These are phyloP conservation scores for Nestor notabilis DNA, from an alignment of 2,113 vertebrate genomes.

Conservation along the genomic window DNA sequence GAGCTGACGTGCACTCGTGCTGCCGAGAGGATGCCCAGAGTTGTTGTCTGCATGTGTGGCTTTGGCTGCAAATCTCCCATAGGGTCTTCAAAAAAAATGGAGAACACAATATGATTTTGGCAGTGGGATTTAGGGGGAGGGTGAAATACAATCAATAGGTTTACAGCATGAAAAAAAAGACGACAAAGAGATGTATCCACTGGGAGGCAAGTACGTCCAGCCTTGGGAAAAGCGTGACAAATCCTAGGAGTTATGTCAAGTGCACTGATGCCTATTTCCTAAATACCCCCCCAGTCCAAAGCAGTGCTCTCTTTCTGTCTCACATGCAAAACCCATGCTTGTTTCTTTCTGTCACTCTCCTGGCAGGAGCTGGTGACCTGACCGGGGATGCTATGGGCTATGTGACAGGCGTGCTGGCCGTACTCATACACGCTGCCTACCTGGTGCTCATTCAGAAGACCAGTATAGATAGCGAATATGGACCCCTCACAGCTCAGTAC, in stretches of 20 bases:
- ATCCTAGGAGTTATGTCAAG: background rate
- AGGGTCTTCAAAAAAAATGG: background rate
- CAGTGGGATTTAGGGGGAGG: background rate
- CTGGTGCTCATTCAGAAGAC: constrained; percentile 97
- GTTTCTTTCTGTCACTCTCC: constrained; percentile 3
- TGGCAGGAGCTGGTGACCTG: constrained; percentile 93
- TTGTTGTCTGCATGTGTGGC: fast-evolving
- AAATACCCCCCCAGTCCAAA: background rate
- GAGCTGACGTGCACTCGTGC: background rate
- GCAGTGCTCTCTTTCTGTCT: background rate
- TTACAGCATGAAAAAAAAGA: background rate
- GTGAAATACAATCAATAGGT: background rate
- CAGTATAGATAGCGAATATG: constrained; percentile 87
- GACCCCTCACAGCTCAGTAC: constrained; percentile 95
- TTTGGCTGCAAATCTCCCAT: background rate
- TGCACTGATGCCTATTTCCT: background rate
- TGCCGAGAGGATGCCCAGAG: background rate
- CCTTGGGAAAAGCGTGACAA: background rate
- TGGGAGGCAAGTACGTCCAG: background rate
- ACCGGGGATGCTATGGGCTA: constrained; percentile 92
- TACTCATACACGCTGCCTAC: constrained; percentile 94
- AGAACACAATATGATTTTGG: background rate
- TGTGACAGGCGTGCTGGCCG: constrained; percentile 89
- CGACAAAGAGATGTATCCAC: background rate
- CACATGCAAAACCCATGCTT: background rate